Conservation (phyloP, 2,888 invertebrate species). For the Antitype chi region DNA sequence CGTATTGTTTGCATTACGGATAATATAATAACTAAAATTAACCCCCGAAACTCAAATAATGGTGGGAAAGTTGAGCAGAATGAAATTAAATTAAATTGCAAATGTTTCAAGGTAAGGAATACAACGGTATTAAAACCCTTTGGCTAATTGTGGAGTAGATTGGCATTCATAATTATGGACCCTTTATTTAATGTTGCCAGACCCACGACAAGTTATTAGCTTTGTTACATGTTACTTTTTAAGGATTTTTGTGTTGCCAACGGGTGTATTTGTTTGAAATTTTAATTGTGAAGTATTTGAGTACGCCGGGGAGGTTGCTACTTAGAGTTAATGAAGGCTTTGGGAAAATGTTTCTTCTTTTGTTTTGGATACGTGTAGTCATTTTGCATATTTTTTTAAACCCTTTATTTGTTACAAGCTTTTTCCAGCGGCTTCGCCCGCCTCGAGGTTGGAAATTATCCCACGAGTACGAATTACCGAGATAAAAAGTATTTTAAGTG, state of each 20-base stretch:
- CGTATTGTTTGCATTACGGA: slow-evolving; percentile 49
- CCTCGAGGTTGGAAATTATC: no score
- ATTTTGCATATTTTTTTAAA: background rate
- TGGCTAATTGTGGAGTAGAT: slow-evolving; percentile 71
- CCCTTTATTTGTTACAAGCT: background rate
- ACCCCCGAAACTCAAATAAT: slow-evolving; percentile 60
- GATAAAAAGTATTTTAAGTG: no score
- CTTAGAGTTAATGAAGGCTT: slow-evolving; percentile 25
- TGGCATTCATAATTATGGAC: slow-evolving; percentile 72
- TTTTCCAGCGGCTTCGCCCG: no score
- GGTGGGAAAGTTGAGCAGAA: slow-evolving; percentile 57
- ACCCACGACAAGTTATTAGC: slow-evolving; percentile 57
- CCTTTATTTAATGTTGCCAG: slow-evolving; percentile 68
- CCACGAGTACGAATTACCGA: no score
- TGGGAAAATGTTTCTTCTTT: slow-evolving; percentile 16
- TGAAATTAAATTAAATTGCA: slow-evolving; percentile 71
- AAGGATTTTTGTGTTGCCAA: slow-evolving; percentile 54
- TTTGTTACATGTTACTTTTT: slow-evolving; percentile 55
- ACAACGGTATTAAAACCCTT: slow-evolving; percentile 67
- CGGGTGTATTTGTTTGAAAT: slow-evolving; percentile 51
- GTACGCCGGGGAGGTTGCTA: slow-evolving; percentile 1
- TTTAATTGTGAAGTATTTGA: slow-evolving; percentile 50
- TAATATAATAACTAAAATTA: slow-evolving; percentile 66
- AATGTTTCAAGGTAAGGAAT: slow-evolving; percentile 67
- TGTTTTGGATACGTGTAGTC: background rate